Percentiles rank a stretch among this genome's conserved stretches.
phyloP scores from a whole-genome alignment of 2,888 invertebrate species.

The Spisula solida region DNA sequence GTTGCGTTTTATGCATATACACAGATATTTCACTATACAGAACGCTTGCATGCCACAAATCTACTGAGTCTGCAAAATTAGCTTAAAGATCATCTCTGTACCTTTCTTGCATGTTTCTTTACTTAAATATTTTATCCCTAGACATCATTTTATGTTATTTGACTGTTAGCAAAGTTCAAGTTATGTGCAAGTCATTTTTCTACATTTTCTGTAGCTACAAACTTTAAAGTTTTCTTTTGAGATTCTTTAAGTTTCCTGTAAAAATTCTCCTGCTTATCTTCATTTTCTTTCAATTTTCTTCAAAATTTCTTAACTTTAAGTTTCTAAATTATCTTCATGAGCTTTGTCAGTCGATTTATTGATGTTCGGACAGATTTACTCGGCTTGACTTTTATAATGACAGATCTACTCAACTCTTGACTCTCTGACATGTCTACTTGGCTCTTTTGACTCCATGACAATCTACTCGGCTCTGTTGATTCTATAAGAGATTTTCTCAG shows the following conservation, averaged over 20 bases:
- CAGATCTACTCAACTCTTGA: no score
- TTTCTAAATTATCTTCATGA: no score
- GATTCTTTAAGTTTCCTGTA: neutral
- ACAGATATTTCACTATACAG: neutral
- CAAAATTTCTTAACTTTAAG: no score
- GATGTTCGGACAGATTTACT: no score
- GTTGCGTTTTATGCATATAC: neutral
- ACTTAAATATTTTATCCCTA: neutral
- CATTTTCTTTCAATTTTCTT: no score
- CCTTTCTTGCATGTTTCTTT: neutral
- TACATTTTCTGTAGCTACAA: neutral
- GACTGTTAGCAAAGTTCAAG: neutral
- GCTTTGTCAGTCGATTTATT: no score
- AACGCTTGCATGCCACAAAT: constrained; percentile 7
- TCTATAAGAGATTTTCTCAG: no score
- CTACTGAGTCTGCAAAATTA: neutral
- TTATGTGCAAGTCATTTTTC: neutral
- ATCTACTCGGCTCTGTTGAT: no score
- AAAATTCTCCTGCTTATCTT: no score
- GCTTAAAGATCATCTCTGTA: neutral
- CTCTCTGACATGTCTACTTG: no score
- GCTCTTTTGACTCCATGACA: no score
- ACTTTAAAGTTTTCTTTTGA: neutral
- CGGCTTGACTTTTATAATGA: no score
- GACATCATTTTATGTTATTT: neutral